Percentiles rank a stretch among this genome's conserved stretches.
Evolutionary conservation across 2,797 vertebrate genomes (phyloP).

Genomic region (Huso huso): DNA sequence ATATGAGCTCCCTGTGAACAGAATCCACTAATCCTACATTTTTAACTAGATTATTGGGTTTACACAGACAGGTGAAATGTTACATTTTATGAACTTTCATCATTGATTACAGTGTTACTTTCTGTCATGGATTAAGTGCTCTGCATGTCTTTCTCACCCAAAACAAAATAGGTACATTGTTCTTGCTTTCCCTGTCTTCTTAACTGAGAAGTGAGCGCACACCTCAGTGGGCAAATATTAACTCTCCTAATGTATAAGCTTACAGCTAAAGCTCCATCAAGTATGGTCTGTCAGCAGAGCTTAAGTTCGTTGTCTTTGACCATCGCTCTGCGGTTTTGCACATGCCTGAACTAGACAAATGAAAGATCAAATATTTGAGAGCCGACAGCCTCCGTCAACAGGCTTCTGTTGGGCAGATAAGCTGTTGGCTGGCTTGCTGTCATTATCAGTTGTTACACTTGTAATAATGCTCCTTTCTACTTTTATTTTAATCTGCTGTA

Average conservation of each 20-base stretch:
- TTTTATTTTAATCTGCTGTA: neutral
- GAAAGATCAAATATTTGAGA: constrained; percentile 14
- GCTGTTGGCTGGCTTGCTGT: too few relatives aligned
- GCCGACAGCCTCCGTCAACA: constrained; percentile 19
- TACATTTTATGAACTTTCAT: constrained; percentile 52
- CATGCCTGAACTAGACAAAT: constrained; percentile 25
- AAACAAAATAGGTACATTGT: constrained; percentile 17
- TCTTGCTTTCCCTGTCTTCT: constrained; percentile 16
- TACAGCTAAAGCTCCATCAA: constrained; percentile 15
- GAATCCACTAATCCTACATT: constrained; percentile 58
- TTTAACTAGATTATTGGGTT: constrained; percentile 63
- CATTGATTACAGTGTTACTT: constrained; percentile 35
- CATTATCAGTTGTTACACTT: too few relatives aligned
- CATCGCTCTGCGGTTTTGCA: constrained; percentile 1
- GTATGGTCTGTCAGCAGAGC: constrained; percentile 26
- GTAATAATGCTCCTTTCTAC: too few relatives aligned
- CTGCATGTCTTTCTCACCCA: constrained; percentile 39
- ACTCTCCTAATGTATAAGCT: constrained; percentile 20
- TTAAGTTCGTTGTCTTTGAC: constrained; percentile 23
- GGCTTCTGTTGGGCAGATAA: neutral
- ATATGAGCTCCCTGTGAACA: constrained; percentile 44
- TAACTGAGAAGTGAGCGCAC: constrained; percentile 1
- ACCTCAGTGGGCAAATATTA: constrained; percentile 18
- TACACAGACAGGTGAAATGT: too few relatives aligned
- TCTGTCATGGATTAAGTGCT: constrained; percentile 45